Conservation (phyloP, 2,888 invertebrate genomes). For the Adelognathus sp. region DNA sequence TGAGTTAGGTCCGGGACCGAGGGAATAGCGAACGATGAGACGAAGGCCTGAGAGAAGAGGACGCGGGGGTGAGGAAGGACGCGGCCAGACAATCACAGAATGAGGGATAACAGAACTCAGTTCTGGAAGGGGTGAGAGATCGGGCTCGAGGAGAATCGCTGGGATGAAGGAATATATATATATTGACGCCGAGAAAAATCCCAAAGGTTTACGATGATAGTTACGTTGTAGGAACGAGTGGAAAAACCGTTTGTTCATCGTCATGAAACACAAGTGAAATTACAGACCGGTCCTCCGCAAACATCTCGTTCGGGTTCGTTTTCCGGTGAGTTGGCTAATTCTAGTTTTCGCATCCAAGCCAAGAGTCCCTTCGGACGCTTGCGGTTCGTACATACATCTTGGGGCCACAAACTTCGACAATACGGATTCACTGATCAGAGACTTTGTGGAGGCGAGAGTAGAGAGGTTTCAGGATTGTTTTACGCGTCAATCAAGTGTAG, state of each 20-base stretch:
- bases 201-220: constrained; percentile 1
- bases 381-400: background rate
- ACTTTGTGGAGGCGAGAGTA: background rate
- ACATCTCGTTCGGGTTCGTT: constrained; percentile 66
- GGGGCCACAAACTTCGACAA: background rate
- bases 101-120: constrained; percentile 43
- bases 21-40: background rate
- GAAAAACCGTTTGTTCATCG: constrained; percentile 63
- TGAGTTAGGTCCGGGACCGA: background rate
- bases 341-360: constrained; percentile 13
- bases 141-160: constrained; percentile 4
- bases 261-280: constrained; percentile 64
- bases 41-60: background rate
- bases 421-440: constrained; percentile 41
- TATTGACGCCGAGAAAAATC: background rate
- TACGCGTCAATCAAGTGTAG: background rate
- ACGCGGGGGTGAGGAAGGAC: constrained; percentile 12
- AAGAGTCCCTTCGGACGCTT: background rate
- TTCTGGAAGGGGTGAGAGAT: constrained; percentile 47
- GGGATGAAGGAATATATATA: constrained; percentile 19
- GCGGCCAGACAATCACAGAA: constrained; percentile 48
- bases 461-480: background rate
- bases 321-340: constrained; percentile 44
- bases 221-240: too few relatives aligned
- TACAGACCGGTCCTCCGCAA: constrained; percentile 68